Conservation (phyloP, 2,113 vertebrate species). For the Sylvietta virens region DNA sequence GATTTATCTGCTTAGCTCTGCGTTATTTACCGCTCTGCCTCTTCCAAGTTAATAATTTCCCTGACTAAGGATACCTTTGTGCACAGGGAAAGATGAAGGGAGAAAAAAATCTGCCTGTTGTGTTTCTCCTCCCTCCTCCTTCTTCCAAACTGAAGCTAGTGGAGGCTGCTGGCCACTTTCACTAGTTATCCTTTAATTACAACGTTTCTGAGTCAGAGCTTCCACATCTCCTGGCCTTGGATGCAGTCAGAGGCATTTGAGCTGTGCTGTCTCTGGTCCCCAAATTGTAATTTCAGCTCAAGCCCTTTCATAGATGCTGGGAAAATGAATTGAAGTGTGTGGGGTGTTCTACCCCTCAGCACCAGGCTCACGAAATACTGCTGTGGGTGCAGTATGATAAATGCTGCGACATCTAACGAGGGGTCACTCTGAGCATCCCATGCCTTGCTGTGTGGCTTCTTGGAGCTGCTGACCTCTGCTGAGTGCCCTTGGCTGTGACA, state of each 20-base stretch:
- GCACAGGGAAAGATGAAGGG: background rate
- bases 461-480: constrained; percentile 6
- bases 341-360: rapidly evolving
- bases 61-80: background rate
- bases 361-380: background rate
- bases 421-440: background rate
- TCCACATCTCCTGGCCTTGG: background rate
- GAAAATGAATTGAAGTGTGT: background rate
- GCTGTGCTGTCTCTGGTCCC: background rate
- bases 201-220: background rate
- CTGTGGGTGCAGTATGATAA: background rate
- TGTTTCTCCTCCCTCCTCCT: background rate
- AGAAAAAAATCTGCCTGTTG: rapidly evolving
- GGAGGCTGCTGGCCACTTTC: background rate
- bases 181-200: background rate
- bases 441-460: background rate
- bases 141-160: background rate
- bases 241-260: background rate
- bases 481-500: background rate
- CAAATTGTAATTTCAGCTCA: rapidly evolving
- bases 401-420: background rate
- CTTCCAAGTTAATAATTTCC: background rate
- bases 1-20: background rate
- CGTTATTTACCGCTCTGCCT: background rate
- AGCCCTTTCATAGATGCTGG: background rate